These are phyloP conservation scores for Lysiphlebus fabarum DNA, from an alignment of 1,140 invertebrate species.

Conservation along the genomic window DNA sequence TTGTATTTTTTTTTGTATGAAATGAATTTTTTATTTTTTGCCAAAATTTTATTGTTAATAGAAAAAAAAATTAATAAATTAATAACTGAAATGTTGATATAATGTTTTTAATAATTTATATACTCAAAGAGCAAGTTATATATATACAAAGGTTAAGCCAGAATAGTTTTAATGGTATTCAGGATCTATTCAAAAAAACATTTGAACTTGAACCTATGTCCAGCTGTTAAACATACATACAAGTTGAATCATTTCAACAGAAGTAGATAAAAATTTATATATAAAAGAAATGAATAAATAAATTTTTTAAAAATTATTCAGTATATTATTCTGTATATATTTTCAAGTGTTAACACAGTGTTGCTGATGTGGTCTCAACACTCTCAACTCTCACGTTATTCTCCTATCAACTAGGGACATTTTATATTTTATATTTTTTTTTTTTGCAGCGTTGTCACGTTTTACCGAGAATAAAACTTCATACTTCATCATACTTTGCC, in stretches of 20 bases:
- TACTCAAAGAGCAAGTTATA: too few species aligned
- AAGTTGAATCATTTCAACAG: slow-evolving; percentile 38
- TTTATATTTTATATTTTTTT: slow-evolving; percentile 3
- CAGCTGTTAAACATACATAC: slow-evolving; percentile 28
- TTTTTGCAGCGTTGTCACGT: slow-evolving; percentile 30
- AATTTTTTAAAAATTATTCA: too few species aligned
- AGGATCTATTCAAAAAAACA: slow-evolving; percentile 7
- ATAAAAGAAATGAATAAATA: too few species aligned
- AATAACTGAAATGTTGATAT: too few species aligned
- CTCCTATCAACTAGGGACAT: slow-evolving; percentile 1
- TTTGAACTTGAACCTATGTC: slow-evolving; percentile 18
- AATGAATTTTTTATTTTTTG: too few species aligned
- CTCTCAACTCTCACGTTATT: slow-evolving; percentile 5
- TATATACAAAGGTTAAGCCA: too few species aligned
- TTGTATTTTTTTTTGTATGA: slow-evolving; percentile 34
- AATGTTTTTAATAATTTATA: too few species aligned
- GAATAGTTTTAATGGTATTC: background rate
- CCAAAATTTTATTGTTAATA: too few species aligned
- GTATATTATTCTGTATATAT: too few species aligned
- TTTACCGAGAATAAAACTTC: slow-evolving; percentile 18
- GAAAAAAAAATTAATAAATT: too few species aligned
- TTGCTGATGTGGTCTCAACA: background rate
- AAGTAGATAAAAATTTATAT: slow-evolving; percentile 5
- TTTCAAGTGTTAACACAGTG: too few species aligned
- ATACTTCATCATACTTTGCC: slow-evolving; percentile 3